phyloP scores from a whole-genome alignment of 2,888 invertebrate species.

The Zaprionus obscuricornis region DNA sequence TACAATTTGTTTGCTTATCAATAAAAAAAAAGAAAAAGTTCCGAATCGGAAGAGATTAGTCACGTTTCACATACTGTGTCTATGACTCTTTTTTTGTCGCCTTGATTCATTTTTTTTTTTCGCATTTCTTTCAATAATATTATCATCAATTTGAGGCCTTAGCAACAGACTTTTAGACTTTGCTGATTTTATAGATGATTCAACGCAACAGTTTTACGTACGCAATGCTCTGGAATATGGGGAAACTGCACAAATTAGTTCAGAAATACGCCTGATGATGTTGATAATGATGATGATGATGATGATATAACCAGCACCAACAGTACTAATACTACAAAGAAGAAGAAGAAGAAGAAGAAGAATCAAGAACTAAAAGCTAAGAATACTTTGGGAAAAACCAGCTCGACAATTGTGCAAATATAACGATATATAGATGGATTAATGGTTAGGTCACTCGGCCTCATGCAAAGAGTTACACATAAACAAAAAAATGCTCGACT shows the following conservation, averaged over 20 bases:
- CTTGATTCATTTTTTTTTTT: not conserved
- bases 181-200: conserved; percentile 14
- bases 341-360: not conserved
- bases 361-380: conserved; percentile 10
- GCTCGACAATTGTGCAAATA: conserved; percentile 45
- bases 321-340: no score
- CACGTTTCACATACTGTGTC: not conserved
- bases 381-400: conserved; percentile 31
- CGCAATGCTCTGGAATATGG: not conserved
- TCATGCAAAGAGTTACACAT: conserved; percentile 10
- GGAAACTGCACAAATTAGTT: conserved; percentile 47
- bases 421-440: not conserved
- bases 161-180: no score
- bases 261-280: no score
- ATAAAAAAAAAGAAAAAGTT: no score
- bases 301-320: conserved; percentile 29
- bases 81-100: not conserved
- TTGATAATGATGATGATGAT: conserved; percentile 10
- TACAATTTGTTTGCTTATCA: no score
- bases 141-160: conserved; percentile 15
- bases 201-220: conserved; percentile 1
- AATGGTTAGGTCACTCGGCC: conserved; percentile 41
- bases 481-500: not conserved
- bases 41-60: no score
- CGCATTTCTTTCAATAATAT: not conserved